Conservation (phyloP, 1,140 invertebrate genomes). For the Anoplolepis gracilipes region DNA sequence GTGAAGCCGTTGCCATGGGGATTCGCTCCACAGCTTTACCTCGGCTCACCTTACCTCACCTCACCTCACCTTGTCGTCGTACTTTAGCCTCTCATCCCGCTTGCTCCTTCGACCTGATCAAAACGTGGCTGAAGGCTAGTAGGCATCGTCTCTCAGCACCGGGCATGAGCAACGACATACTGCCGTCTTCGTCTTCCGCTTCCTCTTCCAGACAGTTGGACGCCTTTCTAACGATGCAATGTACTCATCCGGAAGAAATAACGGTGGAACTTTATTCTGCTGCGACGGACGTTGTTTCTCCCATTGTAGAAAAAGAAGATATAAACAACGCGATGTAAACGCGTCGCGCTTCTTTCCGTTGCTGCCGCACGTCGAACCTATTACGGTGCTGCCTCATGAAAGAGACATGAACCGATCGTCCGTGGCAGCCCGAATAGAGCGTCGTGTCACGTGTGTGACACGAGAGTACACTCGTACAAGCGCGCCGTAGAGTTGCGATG, state of each 20-base stretch:
- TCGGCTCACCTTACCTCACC: conserved; percentile 78
- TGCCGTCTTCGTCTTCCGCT: conserved; percentile 62
- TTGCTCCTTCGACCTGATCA: conserved; percentile 76
- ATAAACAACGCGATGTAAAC: conserved; percentile 76
- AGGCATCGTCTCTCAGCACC: conserved; percentile 69
- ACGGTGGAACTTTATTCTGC: conserved; percentile 74
- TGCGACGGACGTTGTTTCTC: conserved; percentile 62
- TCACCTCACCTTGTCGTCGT: conserved; percentile 74
- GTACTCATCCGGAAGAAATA: conserved; percentile 80
- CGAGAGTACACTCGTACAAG: conserved; percentile 70
- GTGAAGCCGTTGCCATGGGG: conserved; percentile 84
- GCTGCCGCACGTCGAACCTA: conserved; percentile 75
- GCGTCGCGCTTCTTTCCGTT: conserved; percentile 67
- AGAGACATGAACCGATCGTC: conserved; percentile 75
- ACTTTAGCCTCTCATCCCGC: conserved; percentile 72
- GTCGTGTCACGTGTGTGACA: conserved; percentile 74
- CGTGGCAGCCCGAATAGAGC: conserved; percentile 62
- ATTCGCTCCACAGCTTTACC: conserved; percentile 83
- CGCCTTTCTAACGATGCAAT: conserved; percentile 77
- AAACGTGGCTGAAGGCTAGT: conserved; percentile 74
- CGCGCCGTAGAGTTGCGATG: conserved; percentile 61
- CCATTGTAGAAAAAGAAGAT: conserved; percentile 26
- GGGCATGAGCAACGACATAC: conserved; percentile 62
- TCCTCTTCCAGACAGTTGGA: conserved; percentile 77
- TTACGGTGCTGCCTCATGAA: conserved; percentile 74